Conservation (phyloP, 2,888 invertebrate genomes). For the Erannis defoliaria region DNA sequence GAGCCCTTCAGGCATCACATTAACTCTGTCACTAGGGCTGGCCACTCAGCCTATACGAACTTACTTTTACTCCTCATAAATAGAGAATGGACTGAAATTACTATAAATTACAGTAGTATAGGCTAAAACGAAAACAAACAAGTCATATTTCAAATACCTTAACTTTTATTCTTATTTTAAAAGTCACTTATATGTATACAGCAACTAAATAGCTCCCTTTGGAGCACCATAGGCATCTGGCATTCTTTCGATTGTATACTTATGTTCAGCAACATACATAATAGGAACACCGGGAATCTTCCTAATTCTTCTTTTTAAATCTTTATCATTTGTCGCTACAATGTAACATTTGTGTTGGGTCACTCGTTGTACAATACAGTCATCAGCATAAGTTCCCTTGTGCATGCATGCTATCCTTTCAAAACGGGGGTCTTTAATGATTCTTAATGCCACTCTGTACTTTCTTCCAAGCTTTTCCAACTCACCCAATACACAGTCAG, state of each 20-base stretch:
- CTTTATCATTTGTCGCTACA: constrained; percentile 99
- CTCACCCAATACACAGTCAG: constrained; percentile 99
- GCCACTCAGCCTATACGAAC: no score
- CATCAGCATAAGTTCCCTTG: constrained; percentile 99
- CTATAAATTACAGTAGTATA: no score
- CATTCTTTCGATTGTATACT: constrained; percentile 98
- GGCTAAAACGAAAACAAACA: not conserved
- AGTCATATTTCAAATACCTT: not conserved
- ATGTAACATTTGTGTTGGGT: constrained; percentile 99
- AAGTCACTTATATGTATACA: not conserved
- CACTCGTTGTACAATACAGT: constrained; percentile 98
- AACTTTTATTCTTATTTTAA: constrained; percentile 1
- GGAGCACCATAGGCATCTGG: constrained; percentile 99
- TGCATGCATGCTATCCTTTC: constrained; percentile 97
- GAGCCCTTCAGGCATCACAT: no score
- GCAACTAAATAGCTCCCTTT: constrained; percentile 82
- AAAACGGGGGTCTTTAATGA: constrained; percentile 97
- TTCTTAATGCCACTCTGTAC: constrained; percentile 97
- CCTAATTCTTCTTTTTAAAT: constrained; percentile 96
- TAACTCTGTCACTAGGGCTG: no score
- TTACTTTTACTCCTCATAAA: no score
- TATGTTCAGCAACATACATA: constrained; percentile 97
- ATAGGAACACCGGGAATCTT: constrained; percentile 99
- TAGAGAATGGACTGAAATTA: no score
- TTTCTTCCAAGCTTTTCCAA: constrained; percentile 98